Base-by-base conservation (phyloP, 92 coral and sea anemone genomes). In the Hydrozoanthus gracilis region DNA sequence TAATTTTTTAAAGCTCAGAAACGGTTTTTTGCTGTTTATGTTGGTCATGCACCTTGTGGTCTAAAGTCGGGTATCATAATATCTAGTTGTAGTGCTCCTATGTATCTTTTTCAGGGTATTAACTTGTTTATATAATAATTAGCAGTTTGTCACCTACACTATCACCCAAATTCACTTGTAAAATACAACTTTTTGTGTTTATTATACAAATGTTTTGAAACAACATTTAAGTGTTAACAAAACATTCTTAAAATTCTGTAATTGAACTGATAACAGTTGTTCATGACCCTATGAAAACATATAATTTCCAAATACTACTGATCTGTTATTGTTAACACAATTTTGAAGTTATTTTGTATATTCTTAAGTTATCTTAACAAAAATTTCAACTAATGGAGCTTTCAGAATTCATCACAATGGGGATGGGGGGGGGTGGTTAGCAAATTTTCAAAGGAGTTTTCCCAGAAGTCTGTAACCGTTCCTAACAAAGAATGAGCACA, bases 151-250 rank as follows among this genome's bases (percentile, higher is more conserved):
- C 78, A 73, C 78, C 60, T 73, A 60, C 78, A 48, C 58, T 73
- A 73, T 73, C 58, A 73, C 78, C 78, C 78, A 73, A 48, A 73
- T 73, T 73, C 50, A 73, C 78, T 73, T 73, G 61, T 73, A 73
- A 73, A 73, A 73, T 73, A 73, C 78, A 73, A 60, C 78, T 73
- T 60, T 49, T 73, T 73, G 61, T 49, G 78, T 73, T 73, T 73
- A 73, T 73, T 73, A 73, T 73, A 73, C 78, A 73, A 73, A 73
- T 73, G 78, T 73, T 73, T 73, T 73, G 78, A 73, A 73, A 73
- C 78, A 73, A 73, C 78, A 73, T 73, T 73, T 73, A 48, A 73
- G 78, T 73, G 76, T 71, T 73, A 73, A 73, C 78, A 48, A 73
- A 73, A 73, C 78, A 50, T 73, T 73, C 78, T 73, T 73, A 48